Conservation (phyloP, 1,140 invertebrate species). For the Drosophila santomea region DNA sequence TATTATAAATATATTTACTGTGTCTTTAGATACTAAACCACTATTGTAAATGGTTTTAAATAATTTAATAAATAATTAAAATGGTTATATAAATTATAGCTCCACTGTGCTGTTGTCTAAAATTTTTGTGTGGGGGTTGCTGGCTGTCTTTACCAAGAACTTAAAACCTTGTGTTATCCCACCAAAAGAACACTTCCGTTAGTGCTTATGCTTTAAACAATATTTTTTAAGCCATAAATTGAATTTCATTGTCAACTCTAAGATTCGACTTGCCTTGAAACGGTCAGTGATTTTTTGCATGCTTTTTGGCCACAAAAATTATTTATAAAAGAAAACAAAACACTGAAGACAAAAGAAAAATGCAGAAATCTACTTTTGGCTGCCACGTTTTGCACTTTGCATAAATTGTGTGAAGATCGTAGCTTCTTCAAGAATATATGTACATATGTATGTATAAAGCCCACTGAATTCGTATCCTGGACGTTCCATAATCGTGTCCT, state of each 20-base stretch:
- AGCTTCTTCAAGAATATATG: not conserved
- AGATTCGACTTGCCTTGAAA: conserved; percentile 33
- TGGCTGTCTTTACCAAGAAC: conserved; percentile 25
- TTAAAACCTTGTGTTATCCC: conserved; percentile 8
- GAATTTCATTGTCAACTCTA: conserved; percentile 39
- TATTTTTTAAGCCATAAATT: conserved; percentile 55
- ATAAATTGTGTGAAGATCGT: conserved; percentile 65
- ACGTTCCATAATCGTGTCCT: conserved; percentile 71
- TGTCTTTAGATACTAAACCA: too few species aligned
- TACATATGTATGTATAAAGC: not conserved
- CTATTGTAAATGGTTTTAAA: too few species aligned
- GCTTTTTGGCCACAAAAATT: conserved; percentile 42
- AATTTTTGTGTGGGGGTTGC: conserved; percentile 27
- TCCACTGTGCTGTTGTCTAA: conserved; percentile 12
- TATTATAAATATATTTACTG: too few species aligned
- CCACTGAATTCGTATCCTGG: conserved; percentile 22
- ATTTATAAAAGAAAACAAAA: conserved; percentile 57
- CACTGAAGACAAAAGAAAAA: conserved; percentile 41
- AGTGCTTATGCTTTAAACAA: conserved; percentile 57
- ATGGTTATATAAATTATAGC: not conserved
- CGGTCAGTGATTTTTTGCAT: conserved; percentile 12
- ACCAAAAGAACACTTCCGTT: conserved; percentile 22
- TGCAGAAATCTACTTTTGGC: conserved; percentile 42
- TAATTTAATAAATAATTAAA: too few species aligned
- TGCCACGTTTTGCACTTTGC: conserved; percentile 77